phyloP scores from a whole-genome alignment of 2,888 invertebrate genomes.

The Proisotoma minuta region DNA sequence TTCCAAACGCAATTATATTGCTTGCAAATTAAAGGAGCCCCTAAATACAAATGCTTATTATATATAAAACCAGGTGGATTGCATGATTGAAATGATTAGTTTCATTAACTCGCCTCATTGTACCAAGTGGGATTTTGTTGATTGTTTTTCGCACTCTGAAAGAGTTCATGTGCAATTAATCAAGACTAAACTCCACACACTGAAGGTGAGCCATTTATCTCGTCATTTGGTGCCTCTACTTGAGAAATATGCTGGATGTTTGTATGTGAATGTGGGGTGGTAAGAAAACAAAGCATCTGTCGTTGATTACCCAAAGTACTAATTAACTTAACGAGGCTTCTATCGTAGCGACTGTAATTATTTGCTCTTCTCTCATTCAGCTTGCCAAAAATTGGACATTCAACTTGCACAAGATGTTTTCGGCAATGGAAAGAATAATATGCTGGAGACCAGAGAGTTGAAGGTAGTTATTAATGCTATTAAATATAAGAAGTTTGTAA shows the following conservation, averaged over 20 bases:
- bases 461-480: background rate
- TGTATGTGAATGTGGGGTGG: background rate
- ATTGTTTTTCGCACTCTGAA: too few relatives aligned
- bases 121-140: too few relatives aligned
- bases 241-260: background rate
- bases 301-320: background rate
- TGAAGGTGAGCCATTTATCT: background rate
- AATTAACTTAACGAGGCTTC: background rate
- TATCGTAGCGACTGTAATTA: background rate
- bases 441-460: background rate
- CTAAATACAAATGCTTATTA: too few relatives aligned
- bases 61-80: too few relatives aligned
- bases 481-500: background rate
- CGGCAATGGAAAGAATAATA: background rate
- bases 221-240: background rate
- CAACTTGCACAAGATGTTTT: background rate
- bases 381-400: background rate
- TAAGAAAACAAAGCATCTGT: slow-evolving; percentile 3
- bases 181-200: background rate
- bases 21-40: too few relatives aligned
- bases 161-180: background rate
- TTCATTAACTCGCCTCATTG: too few relatives aligned
- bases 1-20: too few relatives aligned
- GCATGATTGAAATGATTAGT: too few relatives aligned
- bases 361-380: background rate